phyloP scores from a whole-genome alignment of 2,888 invertebrate species.

The Nomada hirtipes region DNA sequence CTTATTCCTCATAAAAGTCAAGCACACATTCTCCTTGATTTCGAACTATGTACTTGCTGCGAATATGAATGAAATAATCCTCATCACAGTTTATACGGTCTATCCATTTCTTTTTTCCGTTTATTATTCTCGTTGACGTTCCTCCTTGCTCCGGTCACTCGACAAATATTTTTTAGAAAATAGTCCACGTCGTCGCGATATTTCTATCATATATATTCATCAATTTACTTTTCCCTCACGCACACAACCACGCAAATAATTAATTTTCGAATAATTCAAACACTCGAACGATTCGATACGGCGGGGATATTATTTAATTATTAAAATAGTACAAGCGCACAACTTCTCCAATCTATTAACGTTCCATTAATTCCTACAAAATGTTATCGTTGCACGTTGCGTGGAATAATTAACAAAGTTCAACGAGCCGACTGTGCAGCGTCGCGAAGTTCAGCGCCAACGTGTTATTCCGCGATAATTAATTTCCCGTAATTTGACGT shows the following conservation, averaged over 20 bases:
- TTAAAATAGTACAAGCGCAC: neutral
- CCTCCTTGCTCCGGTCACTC: neutral
- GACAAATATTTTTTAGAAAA: neutral
- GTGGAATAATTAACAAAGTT: conserved; percentile 1
- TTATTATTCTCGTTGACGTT: neutral
- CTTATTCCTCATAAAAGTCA: neutral
- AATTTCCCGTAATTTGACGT: neutral
- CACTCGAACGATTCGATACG: too few relatives aligned
- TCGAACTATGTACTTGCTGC: neutral
- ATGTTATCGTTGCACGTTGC: neutral
- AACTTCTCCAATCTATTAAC: neutral
- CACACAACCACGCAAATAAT: too few relatives aligned
- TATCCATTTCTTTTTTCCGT: neutral
- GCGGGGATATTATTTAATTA: neutral
- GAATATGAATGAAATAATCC: neutral
- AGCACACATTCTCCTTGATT: neutral
- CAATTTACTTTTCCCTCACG: neutral
- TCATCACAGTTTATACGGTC: neutral
- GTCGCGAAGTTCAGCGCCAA: neutral
- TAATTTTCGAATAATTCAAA: too few relatives aligned
- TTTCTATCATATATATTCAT: too few relatives aligned
- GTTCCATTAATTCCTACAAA: neutral
- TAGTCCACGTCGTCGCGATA: neutral
- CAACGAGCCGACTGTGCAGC: neutral
- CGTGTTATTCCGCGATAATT: neutral